Evolutionary conservation across 2,888 invertebrate genomes (phyloP).

Genomic region (Crepidodera aurea): DNA sequence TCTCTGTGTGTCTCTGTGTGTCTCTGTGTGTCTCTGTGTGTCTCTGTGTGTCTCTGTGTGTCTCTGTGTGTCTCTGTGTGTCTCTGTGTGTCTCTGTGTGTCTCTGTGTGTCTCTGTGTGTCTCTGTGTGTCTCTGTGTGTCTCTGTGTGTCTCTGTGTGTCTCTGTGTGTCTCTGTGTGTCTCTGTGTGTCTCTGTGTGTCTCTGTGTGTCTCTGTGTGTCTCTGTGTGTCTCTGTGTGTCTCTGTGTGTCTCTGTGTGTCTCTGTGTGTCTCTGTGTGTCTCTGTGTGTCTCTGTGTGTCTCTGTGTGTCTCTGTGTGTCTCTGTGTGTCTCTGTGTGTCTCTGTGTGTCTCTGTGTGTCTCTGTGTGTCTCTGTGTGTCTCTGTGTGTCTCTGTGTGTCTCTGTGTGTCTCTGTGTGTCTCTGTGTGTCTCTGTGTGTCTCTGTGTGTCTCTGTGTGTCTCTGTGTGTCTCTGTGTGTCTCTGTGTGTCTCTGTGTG

Average conservation of each 20-base stretch:
- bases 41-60: not conserved
- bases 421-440: not conserved
- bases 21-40: not conserved
- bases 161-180: not conserved
- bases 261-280: not conserved
- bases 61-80: not conserved
- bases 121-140: not conserved
- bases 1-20: not conserved
- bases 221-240: not conserved
- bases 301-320: not conserved
- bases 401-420: not conserved
- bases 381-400: not conserved
- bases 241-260: not conserved
- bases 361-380: not conserved
- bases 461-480: not conserved
- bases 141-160: not conserved
- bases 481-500: not conserved
- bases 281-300: not conserved
- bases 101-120: not conserved
- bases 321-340: not conserved
- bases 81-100: not conserved
- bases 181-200: not conserved
- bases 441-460: not conserved
- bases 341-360: not conserved
- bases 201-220: not conserved